Percentiles rank a stretch among this genome's conserved stretches.
Conservation (phyloP, 2,888 invertebrate genomes). For the Pantelozetes paolii region DNA sequence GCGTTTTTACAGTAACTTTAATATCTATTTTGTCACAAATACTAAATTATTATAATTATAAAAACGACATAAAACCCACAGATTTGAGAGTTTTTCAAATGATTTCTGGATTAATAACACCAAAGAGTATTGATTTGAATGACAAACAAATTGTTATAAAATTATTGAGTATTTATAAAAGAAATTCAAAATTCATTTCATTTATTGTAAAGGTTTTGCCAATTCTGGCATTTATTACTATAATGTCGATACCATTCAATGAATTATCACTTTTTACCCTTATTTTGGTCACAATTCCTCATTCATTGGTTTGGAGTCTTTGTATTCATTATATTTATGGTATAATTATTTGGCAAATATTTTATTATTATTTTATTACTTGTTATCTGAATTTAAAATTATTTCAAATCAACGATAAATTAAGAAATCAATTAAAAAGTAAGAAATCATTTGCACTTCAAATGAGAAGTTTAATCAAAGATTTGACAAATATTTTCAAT, state of each 20-base stretch:
- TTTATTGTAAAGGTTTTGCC: too few species aligned
- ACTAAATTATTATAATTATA: background rate
- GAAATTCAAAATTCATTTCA: background rate
- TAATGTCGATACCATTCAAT: too few species aligned
- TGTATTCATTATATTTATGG: background rate
- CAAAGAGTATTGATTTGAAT: background rate
- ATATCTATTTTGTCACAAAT: background rate
- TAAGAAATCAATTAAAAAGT: background rate
- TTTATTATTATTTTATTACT: background rate
- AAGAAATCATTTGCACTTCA: background rate
- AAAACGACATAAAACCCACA: background rate
- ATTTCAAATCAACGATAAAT: too few species aligned
- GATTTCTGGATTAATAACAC: background rate
- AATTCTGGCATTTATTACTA: too few species aligned
- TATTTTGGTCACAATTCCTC: too few species aligned
- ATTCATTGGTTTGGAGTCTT: background rate
- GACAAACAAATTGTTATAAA: background rate
- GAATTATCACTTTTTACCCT: too few species aligned
- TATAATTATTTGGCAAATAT: background rate
- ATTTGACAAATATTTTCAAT: background rate
- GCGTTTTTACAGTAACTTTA: too few species aligned
- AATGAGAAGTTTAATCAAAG: background rate
- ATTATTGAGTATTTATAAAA: background rate
- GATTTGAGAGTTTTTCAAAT: background rate
- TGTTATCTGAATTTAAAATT: background rate